These are phyloP conservation scores for Simalia tracyae DNA, from an alignment of 2,797 vertebrate species.

Conservation along the genomic window DNA sequence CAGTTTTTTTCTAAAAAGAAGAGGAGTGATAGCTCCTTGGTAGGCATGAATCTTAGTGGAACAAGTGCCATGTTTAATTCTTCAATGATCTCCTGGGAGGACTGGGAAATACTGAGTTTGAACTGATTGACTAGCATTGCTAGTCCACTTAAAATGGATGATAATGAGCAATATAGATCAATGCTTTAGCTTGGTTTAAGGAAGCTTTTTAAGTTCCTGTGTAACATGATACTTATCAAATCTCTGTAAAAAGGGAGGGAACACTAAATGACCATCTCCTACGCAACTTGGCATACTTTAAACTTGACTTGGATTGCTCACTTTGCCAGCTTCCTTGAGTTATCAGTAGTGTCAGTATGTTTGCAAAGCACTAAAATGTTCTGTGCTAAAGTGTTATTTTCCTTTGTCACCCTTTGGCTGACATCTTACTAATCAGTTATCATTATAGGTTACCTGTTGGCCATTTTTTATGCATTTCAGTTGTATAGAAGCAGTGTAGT, in stretches of 20 bases:
- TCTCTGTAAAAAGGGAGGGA: not conserved
- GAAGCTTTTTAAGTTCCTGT: not conserved
- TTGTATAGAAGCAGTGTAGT: not conserved
- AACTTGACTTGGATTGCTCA: not conserved
- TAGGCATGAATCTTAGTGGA: not conserved
- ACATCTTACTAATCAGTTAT: not conserved
- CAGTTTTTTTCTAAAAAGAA: not conserved
- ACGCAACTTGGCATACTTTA: not conserved
- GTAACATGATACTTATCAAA: not conserved
- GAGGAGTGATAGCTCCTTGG: not conserved
- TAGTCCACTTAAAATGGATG: not conserved
- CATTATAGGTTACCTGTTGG: not conserved
- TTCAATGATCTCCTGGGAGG: not conserved
- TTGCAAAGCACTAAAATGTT: conserved; percentile 3
- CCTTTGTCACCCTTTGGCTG: not conserved
- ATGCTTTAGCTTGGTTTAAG: not conserved
- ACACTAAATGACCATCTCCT: not conserved
- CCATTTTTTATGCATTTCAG: not conserved
- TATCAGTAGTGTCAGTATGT: not conserved
- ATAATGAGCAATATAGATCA: not conserved
- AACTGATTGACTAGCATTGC: not conserved
- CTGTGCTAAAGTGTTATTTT: not conserved
- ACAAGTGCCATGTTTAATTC: not conserved
- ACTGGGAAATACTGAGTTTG: not conserved
- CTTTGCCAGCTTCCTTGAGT: conserved; percentile 12